Percentiles rank a stretch among this genome's conserved stretches.
phyloP scores from a whole-genome alignment of 2,113 vertebrate genomes.

The Strix uralensis region DNA sequence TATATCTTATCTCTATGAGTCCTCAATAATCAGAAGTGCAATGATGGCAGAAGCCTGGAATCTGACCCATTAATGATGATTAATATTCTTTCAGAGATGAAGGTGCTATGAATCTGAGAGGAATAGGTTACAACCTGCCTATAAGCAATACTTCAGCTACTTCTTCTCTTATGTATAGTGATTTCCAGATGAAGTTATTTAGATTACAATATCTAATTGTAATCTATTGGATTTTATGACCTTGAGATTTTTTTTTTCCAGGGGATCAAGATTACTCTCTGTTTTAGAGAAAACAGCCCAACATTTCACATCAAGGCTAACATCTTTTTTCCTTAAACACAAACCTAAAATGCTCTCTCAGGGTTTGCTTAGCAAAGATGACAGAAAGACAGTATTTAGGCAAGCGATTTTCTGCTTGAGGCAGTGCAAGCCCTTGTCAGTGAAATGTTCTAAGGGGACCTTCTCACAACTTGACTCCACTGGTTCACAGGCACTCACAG shows the following conservation, averaged over 20 bases:
- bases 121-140: background rate
- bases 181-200: background rate
- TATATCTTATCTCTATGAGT: background rate
- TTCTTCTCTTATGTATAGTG: background rate
- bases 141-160: background rate
- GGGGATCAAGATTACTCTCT: background rate
- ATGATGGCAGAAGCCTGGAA: background rate
- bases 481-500: background rate
- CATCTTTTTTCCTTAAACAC: constrained; percentile 42
- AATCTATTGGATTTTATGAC: background rate
- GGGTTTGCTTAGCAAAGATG: constrained; percentile 5
- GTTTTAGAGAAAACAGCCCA: background rate
- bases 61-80: background rate
- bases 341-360: constrained; percentile 10
- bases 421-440: constrained; percentile 44
- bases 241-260: background rate
- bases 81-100: constrained; percentile 1
- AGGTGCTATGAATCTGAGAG: background rate
- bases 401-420: constrained; percentile 52
- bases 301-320: constrained; percentile 8
- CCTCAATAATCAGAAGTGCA: background rate
- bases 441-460: constrained; percentile 24
- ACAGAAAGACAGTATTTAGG: constrained; percentile 17
- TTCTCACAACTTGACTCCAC: constrained; percentile 11
- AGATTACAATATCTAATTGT: background rate